phyloP scores from a whole-genome alignment of 2,797 vertebrate species.

The Borostomias antarcticus region DNA sequence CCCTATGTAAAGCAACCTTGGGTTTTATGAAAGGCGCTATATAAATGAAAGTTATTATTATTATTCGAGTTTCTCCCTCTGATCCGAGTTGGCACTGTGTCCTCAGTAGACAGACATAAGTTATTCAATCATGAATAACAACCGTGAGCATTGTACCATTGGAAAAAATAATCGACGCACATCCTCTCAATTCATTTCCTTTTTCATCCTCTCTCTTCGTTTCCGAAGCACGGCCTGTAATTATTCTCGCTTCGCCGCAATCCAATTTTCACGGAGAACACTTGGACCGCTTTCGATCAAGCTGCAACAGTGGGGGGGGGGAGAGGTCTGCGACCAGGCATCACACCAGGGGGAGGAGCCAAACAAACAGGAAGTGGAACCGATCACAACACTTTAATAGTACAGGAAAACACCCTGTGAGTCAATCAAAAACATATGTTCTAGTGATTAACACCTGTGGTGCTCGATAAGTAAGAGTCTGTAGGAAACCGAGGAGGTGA shows the following conservation, averaged over 20 bases:
- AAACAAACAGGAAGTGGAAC: too few species aligned
- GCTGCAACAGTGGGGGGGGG: neutral
- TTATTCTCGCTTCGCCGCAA: slow-evolving; percentile 2
- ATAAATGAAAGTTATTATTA: too few species aligned
- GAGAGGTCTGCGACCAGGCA: neutral
- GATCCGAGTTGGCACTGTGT: too few species aligned
- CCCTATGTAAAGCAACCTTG: too few species aligned
- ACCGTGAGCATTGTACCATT: neutral
- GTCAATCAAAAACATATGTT: neutral
- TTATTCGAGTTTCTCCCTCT: too few species aligned
- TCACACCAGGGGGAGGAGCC: neutral
- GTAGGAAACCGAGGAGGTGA: neutral
- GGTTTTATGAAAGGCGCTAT: too few species aligned
- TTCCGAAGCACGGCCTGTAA: neutral
- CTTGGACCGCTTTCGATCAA: neutral
- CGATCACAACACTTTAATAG: neutral
- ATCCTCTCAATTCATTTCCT: neutral
- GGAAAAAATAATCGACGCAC: neutral
- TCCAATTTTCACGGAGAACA: slow-evolving; percentile 2
- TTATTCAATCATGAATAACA: neutral
- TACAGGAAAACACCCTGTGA: neutral
- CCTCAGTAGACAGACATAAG: too few species aligned
- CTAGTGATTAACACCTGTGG: neutral
- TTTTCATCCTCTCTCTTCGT: neutral
- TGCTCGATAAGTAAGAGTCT: neutral